Conservation (phyloP, 1,140 invertebrate species). For the Panagrolaimus sp. region DNA sequence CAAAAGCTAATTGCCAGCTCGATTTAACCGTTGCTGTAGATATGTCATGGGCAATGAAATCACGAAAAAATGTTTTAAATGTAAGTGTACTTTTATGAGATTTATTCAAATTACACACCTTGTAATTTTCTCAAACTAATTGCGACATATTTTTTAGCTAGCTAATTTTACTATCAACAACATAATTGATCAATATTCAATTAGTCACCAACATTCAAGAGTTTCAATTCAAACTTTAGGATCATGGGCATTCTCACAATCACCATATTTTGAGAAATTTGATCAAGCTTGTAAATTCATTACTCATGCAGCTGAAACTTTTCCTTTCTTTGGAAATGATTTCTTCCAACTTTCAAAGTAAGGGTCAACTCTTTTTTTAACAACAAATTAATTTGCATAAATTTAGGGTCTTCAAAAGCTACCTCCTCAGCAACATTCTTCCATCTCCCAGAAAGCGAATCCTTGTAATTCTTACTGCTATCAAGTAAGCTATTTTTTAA, state of each 20-base stretch:
- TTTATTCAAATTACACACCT: too few relatives aligned
- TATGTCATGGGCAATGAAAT: neutral
- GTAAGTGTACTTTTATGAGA: neutral
- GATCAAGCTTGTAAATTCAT: neutral
- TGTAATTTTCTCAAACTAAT: neutral
- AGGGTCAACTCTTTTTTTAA: neutral
- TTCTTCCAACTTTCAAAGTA: neutral
- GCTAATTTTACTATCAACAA: neutral
- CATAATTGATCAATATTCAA: neutral
- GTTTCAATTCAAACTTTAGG: neutral
- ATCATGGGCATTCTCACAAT: too few relatives aligned
- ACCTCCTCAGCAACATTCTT: neutral
- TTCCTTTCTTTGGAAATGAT: neutral
- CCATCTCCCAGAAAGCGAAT: neutral
- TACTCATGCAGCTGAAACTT: neutral
- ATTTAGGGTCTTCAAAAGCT: neutral
- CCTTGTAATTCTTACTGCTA: constrained; percentile 10
- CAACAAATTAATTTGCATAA: neutral
- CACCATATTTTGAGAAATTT: neutral
- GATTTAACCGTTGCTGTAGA: constrained; percentile 1
- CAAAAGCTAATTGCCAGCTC: neutral
- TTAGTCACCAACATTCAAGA: neutral
- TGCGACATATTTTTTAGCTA: neutral
- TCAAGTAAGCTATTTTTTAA: constrained; percentile 8
- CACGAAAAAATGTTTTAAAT: neutral